Percentiles rank a stretch among this genome's conserved stretches.
Evolutionary conservation across 1,140 invertebrate species (phyloP).

Genomic region (Aphelenchoides fujianensis): DNA sequence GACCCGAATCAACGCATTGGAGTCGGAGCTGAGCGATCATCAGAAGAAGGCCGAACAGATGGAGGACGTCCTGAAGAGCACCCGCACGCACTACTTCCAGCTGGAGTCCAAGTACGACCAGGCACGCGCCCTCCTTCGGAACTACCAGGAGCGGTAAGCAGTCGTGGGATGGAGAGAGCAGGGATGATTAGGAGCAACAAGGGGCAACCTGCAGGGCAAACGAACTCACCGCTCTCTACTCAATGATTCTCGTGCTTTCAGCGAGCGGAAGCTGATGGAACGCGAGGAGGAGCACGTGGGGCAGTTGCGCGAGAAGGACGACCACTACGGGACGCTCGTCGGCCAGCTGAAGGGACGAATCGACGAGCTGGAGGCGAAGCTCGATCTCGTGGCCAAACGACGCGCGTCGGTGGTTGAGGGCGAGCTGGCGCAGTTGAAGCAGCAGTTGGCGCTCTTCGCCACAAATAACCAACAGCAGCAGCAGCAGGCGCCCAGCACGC

Average conservation of each 20-base stretch:
- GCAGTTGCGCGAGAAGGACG: slow-evolving; percentile 56
- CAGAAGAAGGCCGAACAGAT: slow-evolving; percentile 58
- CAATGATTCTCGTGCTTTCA: slow-evolving; percentile 24
- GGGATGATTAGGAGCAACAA: too few species aligned
- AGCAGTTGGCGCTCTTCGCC: slow-evolving; percentile 25
- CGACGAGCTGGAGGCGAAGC: slow-evolving; percentile 55
- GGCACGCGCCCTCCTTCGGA: slow-evolving; percentile 50
- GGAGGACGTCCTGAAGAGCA: slow-evolving; percentile 44
- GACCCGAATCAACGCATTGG: slow-evolving; percentile 48
- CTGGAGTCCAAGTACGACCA: slow-evolving; percentile 59
- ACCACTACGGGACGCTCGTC: slow-evolving; percentile 50
- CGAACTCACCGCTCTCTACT: not conserved
- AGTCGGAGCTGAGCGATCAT: slow-evolving; percentile 51
- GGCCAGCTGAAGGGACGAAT: slow-evolving; percentile 48
- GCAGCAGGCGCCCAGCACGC: too few species aligned
- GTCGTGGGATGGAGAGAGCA: not conserved
- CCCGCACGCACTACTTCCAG: slow-evolving; percentile 49
- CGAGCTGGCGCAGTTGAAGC: slow-evolving; percentile 40
- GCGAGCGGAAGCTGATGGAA: slow-evolving; percentile 56
- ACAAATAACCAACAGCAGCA: not conserved
- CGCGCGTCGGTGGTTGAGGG: slow-evolving; percentile 39
- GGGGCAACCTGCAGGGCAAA: too few species aligned
- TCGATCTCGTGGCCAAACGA: slow-evolving; percentile 41
- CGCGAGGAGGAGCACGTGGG: slow-evolving; percentile 58
- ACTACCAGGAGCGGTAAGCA: slow-evolving; percentile 52